Evolutionary conservation across 1,140 invertebrate species (phyloP).

Genomic region (Aporrectodea caliginosa): DNA sequence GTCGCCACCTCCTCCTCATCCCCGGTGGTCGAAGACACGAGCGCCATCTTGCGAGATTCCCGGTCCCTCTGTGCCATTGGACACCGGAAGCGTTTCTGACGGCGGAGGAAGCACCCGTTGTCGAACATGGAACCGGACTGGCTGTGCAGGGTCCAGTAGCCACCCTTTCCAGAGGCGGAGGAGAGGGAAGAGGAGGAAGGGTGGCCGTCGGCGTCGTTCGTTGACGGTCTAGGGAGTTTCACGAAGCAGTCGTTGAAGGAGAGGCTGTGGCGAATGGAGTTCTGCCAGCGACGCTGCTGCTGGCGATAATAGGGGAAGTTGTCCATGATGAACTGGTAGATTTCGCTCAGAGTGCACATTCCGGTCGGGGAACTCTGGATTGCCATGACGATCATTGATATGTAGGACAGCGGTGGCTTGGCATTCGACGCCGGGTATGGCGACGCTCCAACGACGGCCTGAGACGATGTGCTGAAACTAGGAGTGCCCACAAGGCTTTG

Average conservation of each 20-base stretch:
- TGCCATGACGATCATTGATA: constrained; percentile 98
- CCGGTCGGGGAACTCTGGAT: constrained; percentile 93
- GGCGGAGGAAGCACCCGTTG: background rate
- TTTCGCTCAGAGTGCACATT: constrained; percentile 90
- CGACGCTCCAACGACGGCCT: too few species aligned
- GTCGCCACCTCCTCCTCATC: too few species aligned
- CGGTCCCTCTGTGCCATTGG: background rate
- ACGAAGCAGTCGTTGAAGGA: constrained; percentile 82
- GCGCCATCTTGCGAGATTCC: background rate
- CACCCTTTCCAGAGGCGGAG: background rate
- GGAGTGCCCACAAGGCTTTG: too few species aligned
- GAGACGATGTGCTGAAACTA: too few species aligned
- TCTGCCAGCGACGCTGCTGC: constrained; percentile 61
- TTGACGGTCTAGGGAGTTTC: constrained; percentile 61
- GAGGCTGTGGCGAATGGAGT: constrained; percentile 94
- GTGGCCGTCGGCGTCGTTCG: constrained; percentile 27
- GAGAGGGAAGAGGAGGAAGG: background rate
- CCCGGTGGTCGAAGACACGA: background rate
- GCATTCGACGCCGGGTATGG: constrained; percentile 50
- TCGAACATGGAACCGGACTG: background rate
- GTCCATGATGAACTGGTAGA: constrained; percentile 98
- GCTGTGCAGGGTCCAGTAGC: background rate
- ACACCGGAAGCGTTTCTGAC: background rate
- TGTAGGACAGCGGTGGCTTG: constrained; percentile 97
- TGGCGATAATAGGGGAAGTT: constrained; percentile 83